Base-by-base conservation (phyloP, 2,888 invertebrate species). In the Liposcelis brunnea region DNA sequence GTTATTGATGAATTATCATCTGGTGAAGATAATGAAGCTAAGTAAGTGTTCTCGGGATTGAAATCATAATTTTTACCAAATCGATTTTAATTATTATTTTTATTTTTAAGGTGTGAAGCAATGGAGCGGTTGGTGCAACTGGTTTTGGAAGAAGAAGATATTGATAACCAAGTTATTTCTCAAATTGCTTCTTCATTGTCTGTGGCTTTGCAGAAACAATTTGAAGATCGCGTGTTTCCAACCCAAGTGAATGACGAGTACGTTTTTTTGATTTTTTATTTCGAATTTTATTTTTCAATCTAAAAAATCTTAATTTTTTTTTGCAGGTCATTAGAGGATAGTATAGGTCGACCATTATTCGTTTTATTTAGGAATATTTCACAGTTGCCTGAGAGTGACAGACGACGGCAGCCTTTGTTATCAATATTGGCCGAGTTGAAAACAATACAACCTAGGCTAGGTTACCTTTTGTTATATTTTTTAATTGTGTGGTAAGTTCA, bases 391-490 rank as follows among this genome's bases (percentile, higher is more conserved):
- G 71, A 79, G 60, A 75, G 89, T 63, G 77, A 82, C 62, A 69
- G 80, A 55, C 72, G 75, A 50, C 74, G 83, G 53, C 84, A 85
- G 63, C 76, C 86, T 31, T 67, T 90, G 52, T 67, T 87, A 52
- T 75, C 79, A 52, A 69, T 94, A 40, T 67, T 91, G 47, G 80
- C 80, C 51, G 87, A 89, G 61, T 78, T 91, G 66, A 75, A 80
- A 54, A 64, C 63, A 52, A 62, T 69, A 55, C 74, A 83, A 56
- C 74, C 80, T 10, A 72, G 75, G 58, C 71, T 87, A 47, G 93
- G 93, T 38, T 91, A 86, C 63, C 72, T 84, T 55, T 70, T 94
- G 51, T 66, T 94, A 43, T 93, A 90, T 67, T 94, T 87, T 65
- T 69, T 90, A 52, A 90, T 87, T 73, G 83, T 82, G 49, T 69